phyloP scores from a whole-genome alignment of 2,888 invertebrate genomes.

The Mimumesa dahlbomi region DNA sequence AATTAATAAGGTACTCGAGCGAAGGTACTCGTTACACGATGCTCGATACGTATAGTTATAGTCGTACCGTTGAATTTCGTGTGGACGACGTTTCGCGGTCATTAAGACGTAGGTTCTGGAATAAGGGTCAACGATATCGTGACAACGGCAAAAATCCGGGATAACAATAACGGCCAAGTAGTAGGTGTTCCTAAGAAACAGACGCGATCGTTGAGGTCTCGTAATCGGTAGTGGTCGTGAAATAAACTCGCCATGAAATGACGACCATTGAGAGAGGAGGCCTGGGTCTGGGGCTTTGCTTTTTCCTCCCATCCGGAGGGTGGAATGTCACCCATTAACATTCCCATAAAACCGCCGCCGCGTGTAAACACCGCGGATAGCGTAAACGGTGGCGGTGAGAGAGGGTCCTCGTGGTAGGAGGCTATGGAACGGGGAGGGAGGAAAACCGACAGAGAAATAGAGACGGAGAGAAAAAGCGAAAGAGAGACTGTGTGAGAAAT shows the following conservation, averaged over 20 bases:
- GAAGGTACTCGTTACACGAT: no score
- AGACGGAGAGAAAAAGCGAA: constrained; percentile 33
- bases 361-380: constrained; percentile 74
- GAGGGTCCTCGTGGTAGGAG: constrained; percentile 29
- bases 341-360: constrained; percentile 76
- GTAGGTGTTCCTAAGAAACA: constrained; percentile 23
- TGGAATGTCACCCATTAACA: constrained; percentile 78
- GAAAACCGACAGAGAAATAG: constrained; percentile 38
- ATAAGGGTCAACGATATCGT: not conserved
- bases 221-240: constrained; percentile 53
- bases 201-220: constrained; percentile 27
- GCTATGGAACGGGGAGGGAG: constrained; percentile 40
- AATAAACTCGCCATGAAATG: constrained; percentile 66
- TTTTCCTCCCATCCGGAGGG: constrained; percentile 57
- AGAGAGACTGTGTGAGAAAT: constrained; percentile 75
- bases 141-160: not conserved
- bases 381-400: constrained; percentile 67
- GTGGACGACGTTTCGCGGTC: no score
- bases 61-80: no score
- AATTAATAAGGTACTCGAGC: not conserved
- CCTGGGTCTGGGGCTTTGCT: constrained; percentile 19
- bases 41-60: no score
- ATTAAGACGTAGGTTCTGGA: constrained; percentile 3
- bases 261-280: constrained; percentile 53
- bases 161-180: constrained; percentile 6